These are phyloP conservation scores for Myanophis thanlyinensis DNA, from an alignment of 2,113 vertebrate genomes.

Conservation along the genomic window DNA sequence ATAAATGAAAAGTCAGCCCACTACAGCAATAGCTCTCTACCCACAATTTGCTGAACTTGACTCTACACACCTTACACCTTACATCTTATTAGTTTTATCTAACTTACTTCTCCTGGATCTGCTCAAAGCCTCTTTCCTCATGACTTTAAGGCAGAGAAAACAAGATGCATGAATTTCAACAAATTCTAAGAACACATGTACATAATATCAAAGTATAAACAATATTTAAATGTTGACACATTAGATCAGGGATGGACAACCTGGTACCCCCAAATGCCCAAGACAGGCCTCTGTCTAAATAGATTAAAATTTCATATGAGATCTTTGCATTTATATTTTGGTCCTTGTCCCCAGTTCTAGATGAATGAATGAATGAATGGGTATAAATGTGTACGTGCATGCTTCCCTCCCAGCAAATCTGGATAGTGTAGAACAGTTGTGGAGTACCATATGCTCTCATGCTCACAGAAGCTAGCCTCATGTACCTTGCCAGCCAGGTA, in stretches of 20 bases:
- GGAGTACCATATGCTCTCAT: not conserved
- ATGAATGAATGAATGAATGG: not conserved
- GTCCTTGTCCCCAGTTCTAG: not conserved
- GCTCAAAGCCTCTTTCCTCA: not conserved
- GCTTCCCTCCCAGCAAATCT: not conserved
- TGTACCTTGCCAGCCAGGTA: constrained; percentile 95
- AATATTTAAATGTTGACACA: not conserved
- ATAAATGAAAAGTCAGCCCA: not conserved
- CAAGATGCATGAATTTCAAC: not conserved
- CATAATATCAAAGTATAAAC: not conserved
- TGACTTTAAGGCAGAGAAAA: not conserved
- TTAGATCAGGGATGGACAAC: not conserved
- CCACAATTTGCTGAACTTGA: not conserved
- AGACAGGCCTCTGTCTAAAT: not conserved
- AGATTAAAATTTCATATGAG: not conserved
- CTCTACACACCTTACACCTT: not conserved
- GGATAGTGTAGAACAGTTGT: not conserved
- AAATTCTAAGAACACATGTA: not conserved
- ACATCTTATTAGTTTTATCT: not conserved
- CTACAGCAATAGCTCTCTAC: not conserved
- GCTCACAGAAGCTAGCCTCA: not conserved
- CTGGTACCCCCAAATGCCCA: not conserved
- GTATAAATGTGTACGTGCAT: not conserved
- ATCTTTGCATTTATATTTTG: not conserved
- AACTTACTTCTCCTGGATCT: not conserved